Percentiles rank a stretch among this genome's conserved stretches.
These are phyloP conservation scores for Cinara cedri DNA, from an alignment of 2,888 invertebrate species.

Conservation along the genomic window DNA sequence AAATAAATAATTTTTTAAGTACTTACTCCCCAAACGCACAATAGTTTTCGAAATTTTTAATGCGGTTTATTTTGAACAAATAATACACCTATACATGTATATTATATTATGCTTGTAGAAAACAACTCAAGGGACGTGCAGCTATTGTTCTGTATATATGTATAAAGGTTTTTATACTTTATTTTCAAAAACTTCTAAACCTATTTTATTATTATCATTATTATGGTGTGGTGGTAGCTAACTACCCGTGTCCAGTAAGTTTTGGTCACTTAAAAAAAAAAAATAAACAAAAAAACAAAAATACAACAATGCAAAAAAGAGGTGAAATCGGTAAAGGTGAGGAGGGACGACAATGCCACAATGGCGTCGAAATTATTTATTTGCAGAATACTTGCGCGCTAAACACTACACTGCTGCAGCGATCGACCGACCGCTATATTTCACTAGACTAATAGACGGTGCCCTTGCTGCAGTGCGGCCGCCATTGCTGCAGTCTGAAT, in stretches of 20 bases:
- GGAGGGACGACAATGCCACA: not conserved
- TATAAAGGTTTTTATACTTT: not conserved
- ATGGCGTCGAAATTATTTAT: conserved; percentile 26
- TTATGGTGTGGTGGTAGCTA: not conserved
- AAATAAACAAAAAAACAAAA: not conserved
- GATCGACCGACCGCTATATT: conserved; percentile 32
- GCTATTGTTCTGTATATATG: not conserved
- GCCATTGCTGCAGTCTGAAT: conserved; percentile 46
- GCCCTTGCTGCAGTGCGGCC: not conserved
- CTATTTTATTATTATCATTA: no score
- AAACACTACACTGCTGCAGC: not conserved
- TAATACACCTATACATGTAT: no score
- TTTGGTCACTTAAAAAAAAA: conserved; percentile 22
- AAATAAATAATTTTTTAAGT: conserved; percentile 16
- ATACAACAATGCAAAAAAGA: conserved; percentile 13
- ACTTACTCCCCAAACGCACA: no score
- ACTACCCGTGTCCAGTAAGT: conserved; percentile 26
- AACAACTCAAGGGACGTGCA: not conserved
- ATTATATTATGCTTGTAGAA: conserved; percentile 3
- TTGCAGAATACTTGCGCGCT: conserved; percentile 19
- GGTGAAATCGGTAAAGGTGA: not conserved
- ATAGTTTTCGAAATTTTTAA: not conserved
- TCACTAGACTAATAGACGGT: conserved; percentile 26
- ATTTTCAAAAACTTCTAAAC: conserved; percentile 11
- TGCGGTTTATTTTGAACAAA: conserved; percentile 16